A percentile compares a stretch with the other conserved stretches of the same genome.
These are phyloP conservation scores for Brachionus plicatilis DNA, from an alignment of 1,140 invertebrate species.

Conservation along the genomic window DNA sequence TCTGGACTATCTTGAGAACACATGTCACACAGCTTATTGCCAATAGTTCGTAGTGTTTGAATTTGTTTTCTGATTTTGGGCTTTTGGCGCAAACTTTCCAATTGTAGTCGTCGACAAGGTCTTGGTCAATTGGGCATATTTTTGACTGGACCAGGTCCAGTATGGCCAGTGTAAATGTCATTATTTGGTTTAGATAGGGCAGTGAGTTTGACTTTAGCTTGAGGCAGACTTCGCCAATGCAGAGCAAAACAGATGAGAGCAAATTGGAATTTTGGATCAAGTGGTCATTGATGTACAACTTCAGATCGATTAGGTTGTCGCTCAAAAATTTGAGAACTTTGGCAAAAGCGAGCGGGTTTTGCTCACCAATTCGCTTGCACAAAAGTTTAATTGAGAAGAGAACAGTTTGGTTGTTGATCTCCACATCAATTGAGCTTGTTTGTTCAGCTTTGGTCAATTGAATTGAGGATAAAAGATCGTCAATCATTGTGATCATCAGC, in stretches of 20 bases:
- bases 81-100: background rate
- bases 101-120: background rate
- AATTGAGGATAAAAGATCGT: slow-evolving; percentile 58
- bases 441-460: slow-evolving; percentile 43
- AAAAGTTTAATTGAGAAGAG: slow-evolving; percentile 74
- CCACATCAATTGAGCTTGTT: background rate
- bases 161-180: slow-evolving; percentile 8
- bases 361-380: slow-evolving; percentile 62
- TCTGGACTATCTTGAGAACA: slow-evolving; percentile 72
- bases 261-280: slow-evolving; percentile 11
- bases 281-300: background rate
- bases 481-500: slow-evolving; percentile 48
- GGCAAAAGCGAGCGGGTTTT: slow-evolving; percentile 46
- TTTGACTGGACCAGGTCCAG: slow-evolving; percentile 39
- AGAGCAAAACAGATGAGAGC: slow-evolving; percentile 18
- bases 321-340: slow-evolving; percentile 44
- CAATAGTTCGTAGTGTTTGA: slow-evolving; percentile 56
- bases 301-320: background rate
- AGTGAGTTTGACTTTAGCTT: slow-evolving; percentile 27
- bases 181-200: slow-evolving; percentile 19
- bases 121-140: slow-evolving; percentile 42
- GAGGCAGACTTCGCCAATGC: slow-evolving; percentile 22
- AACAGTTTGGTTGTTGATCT: slow-evolving; percentile 69
- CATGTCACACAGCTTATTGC: slow-evolving; percentile 66
- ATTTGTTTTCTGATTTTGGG: slow-evolving; percentile 17